phyloP scores from a whole-genome alignment of 1,140 invertebrate species.

The Heterodera schachtii region DNA sequence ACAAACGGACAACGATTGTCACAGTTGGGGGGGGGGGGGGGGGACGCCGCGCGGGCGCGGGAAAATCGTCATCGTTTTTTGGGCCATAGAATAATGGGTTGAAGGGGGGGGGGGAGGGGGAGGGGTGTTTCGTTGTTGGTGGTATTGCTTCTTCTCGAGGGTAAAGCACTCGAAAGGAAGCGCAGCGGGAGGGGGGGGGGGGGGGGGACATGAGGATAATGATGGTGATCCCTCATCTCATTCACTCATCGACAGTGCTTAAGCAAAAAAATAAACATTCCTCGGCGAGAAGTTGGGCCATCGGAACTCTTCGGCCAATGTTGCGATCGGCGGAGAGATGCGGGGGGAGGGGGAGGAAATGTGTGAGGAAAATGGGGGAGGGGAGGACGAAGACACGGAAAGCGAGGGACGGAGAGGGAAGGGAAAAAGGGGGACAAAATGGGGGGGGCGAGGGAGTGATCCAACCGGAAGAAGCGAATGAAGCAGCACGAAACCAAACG shows the following conservation, averaged over 20 bases:
- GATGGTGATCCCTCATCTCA: not conserved
- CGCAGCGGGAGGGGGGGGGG: not conserved
- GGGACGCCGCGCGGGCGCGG: not conserved
- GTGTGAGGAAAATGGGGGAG: not conserved
- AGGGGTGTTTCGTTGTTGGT: not conserved
- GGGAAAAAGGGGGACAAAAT: not conserved
- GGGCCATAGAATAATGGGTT: not conserved
- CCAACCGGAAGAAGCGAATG: not conserved
- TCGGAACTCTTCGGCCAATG: not conserved
- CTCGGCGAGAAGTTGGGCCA: not conserved
- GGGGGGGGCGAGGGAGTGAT: too few species aligned
- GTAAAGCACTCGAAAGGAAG: not conserved
- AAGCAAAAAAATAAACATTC: not conserved
- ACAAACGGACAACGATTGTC: not conserved
- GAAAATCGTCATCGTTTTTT: not conserved
- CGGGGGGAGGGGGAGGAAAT: not conserved
- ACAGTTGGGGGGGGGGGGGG: not conserved
- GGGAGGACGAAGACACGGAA: too few species aligned
- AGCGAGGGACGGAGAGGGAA: too few species aligned
- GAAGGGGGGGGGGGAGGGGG: not conserved
- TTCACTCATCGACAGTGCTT: not conserved
- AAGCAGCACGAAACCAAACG: not conserved
- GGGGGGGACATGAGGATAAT: not conserved
- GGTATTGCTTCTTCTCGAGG: not conserved
- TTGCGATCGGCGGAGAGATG: not conserved